Conservation (phyloP, 2,888 invertebrate species). For the Scaptomyza parva region DNA sequence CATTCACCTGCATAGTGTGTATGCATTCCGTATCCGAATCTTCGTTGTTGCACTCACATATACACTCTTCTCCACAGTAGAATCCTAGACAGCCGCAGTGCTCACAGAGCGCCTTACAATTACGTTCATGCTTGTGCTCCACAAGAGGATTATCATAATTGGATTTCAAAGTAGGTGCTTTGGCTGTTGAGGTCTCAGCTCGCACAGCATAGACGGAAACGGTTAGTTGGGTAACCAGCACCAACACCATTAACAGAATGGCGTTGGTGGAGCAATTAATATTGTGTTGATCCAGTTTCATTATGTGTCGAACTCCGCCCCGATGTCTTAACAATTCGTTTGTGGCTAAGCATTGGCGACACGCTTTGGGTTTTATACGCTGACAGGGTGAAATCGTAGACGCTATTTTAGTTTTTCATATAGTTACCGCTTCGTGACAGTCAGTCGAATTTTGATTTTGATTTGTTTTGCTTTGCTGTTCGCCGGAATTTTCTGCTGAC, state of each 20-base stretch:
- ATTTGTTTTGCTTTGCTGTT: constrained; percentile 65
- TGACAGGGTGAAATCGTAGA: constrained; percentile 73
- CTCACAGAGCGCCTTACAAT: constrained; percentile 83
- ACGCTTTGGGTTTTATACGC: constrained; percentile 61
- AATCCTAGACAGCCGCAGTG: constrained; percentile 84
- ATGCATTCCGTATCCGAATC: constrained; percentile 82
- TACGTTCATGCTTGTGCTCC: constrained; percentile 74
- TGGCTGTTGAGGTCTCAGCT: constrained; percentile 6
- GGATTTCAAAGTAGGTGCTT: constrained; percentile 18
- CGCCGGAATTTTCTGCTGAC: constrained; percentile 71
- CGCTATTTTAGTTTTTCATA: constrained; percentile 44
- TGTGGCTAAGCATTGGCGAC: constrained; percentile 46
- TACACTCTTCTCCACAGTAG: constrained; percentile 85
- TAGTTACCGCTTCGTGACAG: constrained; percentile 65
- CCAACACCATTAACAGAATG: constrained; percentile 24
- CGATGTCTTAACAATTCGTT: constrained; percentile 26
- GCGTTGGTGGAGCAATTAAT: constrained; percentile 13
- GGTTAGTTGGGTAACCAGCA: constrained; percentile 37
- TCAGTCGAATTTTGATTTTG: constrained; percentile 59
- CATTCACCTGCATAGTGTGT: constrained; percentile 79
- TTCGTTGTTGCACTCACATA: constrained; percentile 84
- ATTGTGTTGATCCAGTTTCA: constrained; percentile 42
- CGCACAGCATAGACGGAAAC: constrained; percentile 12
- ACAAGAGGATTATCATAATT: constrained; percentile 61
- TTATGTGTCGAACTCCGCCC: constrained; percentile 37